Evolutionary conservation across 2,113 vertebrate species (phyloP).

Genomic region (Oreochromis aureus): DNA sequence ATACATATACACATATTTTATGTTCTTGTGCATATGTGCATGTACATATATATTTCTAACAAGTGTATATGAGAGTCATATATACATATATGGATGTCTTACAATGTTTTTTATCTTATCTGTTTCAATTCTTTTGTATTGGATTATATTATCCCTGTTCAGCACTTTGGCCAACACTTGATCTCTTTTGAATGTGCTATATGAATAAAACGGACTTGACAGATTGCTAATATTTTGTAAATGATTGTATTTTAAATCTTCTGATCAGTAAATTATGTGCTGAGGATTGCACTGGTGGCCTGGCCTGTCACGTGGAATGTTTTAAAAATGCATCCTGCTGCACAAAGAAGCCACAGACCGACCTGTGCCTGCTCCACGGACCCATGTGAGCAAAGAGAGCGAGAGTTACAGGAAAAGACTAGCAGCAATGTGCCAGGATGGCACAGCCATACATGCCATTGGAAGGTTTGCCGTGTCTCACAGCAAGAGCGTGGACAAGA

Average conservation of each 20-base stretch:
- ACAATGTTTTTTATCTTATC: background rate
- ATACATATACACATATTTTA: background rate
- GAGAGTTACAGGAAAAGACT: background rate
- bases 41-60: background rate
- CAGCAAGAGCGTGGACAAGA: background rate
- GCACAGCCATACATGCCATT: background rate
- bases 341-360: background rate
- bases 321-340: background rate
- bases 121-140: background rate
- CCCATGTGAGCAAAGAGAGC: background rate
- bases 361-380: slow-evolving; percentile 32
- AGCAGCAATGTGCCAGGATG: background rate
- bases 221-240: background rate
- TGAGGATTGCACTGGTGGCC: background rate
- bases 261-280: background rate
- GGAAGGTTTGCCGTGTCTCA: background rate
- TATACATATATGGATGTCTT: background rate
- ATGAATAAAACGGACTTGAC: background rate
- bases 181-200: background rate
- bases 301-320: background rate
- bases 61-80: background rate
- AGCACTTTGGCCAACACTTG: background rate
- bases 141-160: background rate
- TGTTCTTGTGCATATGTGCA: background rate
- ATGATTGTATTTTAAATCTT: background rate